Evolutionary conservation across 2,888 invertebrate species (phyloP).

Genomic region (Azorinus chamasolen): DNA sequence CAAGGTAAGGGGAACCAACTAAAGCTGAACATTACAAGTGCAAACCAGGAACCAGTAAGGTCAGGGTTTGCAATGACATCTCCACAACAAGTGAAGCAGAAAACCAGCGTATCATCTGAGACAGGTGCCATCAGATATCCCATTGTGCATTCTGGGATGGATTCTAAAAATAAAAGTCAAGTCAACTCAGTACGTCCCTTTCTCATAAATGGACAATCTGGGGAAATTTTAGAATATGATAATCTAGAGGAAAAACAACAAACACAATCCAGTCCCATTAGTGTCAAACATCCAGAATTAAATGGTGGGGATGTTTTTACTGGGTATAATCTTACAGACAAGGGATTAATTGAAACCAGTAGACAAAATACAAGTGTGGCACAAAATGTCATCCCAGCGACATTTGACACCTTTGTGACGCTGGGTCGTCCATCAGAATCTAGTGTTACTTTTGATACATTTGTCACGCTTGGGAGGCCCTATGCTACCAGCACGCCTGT

Average conservation of each 20-base stretch:
- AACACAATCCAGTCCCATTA: slow-evolving; percentile 39
- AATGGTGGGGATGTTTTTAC: slow-evolving; percentile 40
- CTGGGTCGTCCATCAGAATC: slow-evolving; percentile 54
- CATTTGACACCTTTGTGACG: slow-evolving; percentile 66
- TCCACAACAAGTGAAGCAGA: background rate
- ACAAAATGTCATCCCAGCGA: slow-evolving; percentile 39
- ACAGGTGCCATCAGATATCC: slow-evolving; percentile 51
- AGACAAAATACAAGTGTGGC: slow-evolving; percentile 26
- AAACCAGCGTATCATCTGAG: slow-evolving; percentile 6
- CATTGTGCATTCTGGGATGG: slow-evolving; percentile 54
- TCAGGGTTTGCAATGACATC: slow-evolving; percentile 7
- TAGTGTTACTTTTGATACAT: slow-evolving; percentile 65
- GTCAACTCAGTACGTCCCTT: slow-evolving; percentile 60
- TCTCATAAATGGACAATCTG: slow-evolving; percentile 56
- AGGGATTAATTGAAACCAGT: slow-evolving; percentile 21
- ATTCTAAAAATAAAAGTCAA: slow-evolving; percentile 34
- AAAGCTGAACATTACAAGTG: slow-evolving; percentile 50
- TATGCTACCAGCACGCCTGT: slow-evolving; percentile 62
- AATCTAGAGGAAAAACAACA: slow-evolving; percentile 38
- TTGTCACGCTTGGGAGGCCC: slow-evolving; percentile 62
- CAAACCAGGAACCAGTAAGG: slow-evolving; percentile 23
- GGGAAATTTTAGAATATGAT: slow-evolving; percentile 57
- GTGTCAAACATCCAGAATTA: slow-evolving; percentile 38
- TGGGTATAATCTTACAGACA: slow-evolving; percentile 34
- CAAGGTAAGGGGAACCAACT: slow-evolving; percentile 29